These are phyloP conservation scores for Plemyria rubiginata DNA, from an alignment of 2,888 invertebrate species.

Conservation along the genomic window DNA sequence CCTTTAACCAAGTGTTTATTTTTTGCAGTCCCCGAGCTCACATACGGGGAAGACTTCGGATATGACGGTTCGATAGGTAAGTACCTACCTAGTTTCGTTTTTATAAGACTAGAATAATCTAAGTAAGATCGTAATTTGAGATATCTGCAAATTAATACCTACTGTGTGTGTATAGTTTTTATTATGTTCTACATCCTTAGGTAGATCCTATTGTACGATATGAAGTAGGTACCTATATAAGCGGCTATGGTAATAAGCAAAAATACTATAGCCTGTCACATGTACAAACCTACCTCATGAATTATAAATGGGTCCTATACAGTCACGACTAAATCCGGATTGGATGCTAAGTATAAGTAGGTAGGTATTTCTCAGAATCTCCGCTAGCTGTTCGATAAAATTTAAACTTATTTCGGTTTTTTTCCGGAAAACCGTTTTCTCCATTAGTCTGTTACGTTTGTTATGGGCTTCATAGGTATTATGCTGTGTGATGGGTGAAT, in stretches of 20 bases:
- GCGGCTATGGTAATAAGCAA: conserved; percentile 12
- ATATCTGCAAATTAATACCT: conserved; percentile 21
- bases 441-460: neutral
- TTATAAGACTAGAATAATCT: conserved; percentile 15
- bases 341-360: neutral
- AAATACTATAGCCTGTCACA: conserved; percentile 2
- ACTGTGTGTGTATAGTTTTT: conserved; percentile 11
- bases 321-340: conserved; percentile 12
- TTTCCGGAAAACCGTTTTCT: neutral
- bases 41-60: conserved; percentile 82
- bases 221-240: neutral
- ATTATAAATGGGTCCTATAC: conserved; percentile 2
- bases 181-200: conserved; percentile 8
- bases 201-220: conserved; percentile 9
- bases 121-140: conserved; percentile 14
- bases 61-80: conserved; percentile 85
- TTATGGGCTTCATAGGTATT: too few relatives aligned
- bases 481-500: too few relatives aligned
- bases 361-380: conserved; percentile 7
- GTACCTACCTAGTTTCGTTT: conserved; percentile 16
- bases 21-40: conserved; percentile 66
- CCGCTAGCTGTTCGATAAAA: neutral
- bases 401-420: neutral
- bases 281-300: neutral
- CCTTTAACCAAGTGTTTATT: conserved; percentile 4